Conservation (phyloP, 2,797 vertebrate species). For the Mareca strepera region DNA sequence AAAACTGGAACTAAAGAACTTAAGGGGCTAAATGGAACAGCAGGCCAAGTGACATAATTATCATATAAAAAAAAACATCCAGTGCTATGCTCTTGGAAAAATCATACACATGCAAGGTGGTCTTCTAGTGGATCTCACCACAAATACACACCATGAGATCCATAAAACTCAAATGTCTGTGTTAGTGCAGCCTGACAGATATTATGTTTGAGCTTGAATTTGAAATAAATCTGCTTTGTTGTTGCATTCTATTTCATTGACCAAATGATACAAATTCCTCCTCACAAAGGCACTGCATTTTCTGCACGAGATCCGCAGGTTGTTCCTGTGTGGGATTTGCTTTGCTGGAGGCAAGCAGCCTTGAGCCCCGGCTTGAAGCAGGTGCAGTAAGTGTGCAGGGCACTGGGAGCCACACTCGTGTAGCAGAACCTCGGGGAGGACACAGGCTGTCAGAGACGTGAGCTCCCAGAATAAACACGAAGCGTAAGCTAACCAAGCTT, state of each 20-base stretch:
- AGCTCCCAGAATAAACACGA: neutral
- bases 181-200: neutral
- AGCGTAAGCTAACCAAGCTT: neutral
- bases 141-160: neutral
- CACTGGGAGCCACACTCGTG: neutral
- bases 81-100: slow-evolving; percentile 16
- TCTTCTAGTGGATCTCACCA: neutral
- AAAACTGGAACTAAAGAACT: neutral
- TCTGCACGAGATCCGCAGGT: neutral
- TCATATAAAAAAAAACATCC: neutral
- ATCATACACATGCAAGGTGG: neutral
- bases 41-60: neutral
- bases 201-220: slow-evolving; percentile 22
- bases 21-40: neutral
- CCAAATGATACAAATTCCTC: neutral
- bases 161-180: accelerated
- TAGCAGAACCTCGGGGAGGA: neutral
- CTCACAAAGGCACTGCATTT: neutral
- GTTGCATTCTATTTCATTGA: slow-evolving; percentile 37
- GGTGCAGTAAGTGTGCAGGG: neutral
- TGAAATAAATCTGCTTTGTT: slow-evolving; percentile 42
- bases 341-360: neutral
- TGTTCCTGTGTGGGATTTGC: neutral
- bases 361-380: neutral
- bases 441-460: neutral